Evolutionary conservation across 2,113 vertebrate genomes (phyloP), one percentile per base, ranked within the genome.

Genomic region (Larimichthys crocea): DNA sequence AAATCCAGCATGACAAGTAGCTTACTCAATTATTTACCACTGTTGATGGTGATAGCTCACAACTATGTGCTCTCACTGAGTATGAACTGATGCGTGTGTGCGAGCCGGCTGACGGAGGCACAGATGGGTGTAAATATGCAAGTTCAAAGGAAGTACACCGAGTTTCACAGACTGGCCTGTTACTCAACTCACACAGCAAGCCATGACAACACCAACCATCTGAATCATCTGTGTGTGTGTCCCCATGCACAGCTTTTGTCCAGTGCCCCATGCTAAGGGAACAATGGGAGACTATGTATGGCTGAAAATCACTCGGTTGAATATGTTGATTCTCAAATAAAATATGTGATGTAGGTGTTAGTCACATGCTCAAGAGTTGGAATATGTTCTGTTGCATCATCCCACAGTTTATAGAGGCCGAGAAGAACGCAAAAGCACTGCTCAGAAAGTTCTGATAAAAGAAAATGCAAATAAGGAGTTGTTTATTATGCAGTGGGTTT

Each of bases 1-100:
- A 91, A 88, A 91, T 90, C 67, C 86, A 85, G 82, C 87, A 64
- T 88, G 87, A 90, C 91, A 84, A 90, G 81, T 77, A 79, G 73
- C 90, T 88, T 74, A 60, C 75, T 90, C 83, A 91, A 90, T 91
- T 89, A 92, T 93, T 94, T 84, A 92, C 82, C 76, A 71, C 68
- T 59, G 79, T 77, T 89, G 88, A 90, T 84, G 77, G 77, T 79
- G 83, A 91, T 86, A 73, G 76, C 79, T 80, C 88, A 80, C 81
- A 85, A 76, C 20, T 60, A n/a, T 29, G 80, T 69, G 82, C 77
- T 67, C 9, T 61, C 62, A 31, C 62, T 8, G 35, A 76, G 49
- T 59, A 14, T 12, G 3, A 62, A 60, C 26, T 20, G 61, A 79
- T 3, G 57, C n/a, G 22, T 49, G 57, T 5, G 52, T 17, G 44